Evolutionary conservation across 2,888 invertebrate species (phyloP).

Genomic region (Allolobophora icterica): DNA sequence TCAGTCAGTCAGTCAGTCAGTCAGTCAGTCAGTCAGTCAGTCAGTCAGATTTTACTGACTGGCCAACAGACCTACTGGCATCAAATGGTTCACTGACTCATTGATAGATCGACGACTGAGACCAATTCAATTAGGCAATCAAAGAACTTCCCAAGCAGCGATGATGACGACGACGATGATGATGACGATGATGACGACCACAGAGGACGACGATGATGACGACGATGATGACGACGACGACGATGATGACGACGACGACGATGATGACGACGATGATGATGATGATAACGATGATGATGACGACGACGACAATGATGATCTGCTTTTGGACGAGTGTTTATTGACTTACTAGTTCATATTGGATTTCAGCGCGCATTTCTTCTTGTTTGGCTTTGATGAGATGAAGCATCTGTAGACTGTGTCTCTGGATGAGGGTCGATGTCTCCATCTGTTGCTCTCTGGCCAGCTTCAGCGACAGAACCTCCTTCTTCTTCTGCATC

Average conservation of each 20-base stretch:
- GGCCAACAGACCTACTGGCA: too few species aligned
- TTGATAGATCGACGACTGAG: too few species aligned
- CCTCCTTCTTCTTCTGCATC: conserved; percentile 84
- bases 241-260: background rate
- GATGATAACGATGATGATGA: background rate
- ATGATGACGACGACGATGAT: background rate
- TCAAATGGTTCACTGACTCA: too few species aligned
- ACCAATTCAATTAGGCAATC: too few species aligned
- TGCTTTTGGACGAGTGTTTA: too few species aligned
- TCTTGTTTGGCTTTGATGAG: conserved; percentile 90
- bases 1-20: too few species aligned
- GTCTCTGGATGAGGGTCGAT: conserved; percentile 92
- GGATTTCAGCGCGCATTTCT: conserved; percentile 72
- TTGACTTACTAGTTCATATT: conserved; percentile 52
- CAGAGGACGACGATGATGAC: background rate
- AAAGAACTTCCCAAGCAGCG: background rate
- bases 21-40: too few species aligned
- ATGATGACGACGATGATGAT: background rate
- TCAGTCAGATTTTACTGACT: too few species aligned
- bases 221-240: too few species aligned
- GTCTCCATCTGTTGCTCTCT: conserved; percentile 76
- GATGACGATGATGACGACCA: background rate
- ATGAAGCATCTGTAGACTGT: conserved; percentile 96
- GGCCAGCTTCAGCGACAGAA: conserved; percentile 43
- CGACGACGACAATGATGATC: background rate